Conservation (phyloP, 1,140 invertebrate genomes). For the Metaphire vulgaris region DNA sequence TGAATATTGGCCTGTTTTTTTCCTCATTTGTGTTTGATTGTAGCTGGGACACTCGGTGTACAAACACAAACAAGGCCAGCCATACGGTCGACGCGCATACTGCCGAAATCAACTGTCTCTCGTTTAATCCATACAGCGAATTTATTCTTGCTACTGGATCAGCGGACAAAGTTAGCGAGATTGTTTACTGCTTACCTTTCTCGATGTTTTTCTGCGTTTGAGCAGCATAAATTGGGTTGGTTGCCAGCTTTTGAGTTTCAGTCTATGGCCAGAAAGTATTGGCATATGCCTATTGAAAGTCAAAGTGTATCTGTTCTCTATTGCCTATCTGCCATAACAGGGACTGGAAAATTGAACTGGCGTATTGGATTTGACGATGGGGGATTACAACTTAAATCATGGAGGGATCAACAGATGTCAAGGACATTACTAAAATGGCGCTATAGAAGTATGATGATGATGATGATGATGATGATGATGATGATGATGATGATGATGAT, state of each 20-base stretch:
- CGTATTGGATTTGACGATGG: too few species aligned
- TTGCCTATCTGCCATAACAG: too few species aligned
- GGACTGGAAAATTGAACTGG: too few species aligned
- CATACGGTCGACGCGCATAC: conserved; percentile 98
- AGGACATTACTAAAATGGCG: too few species aligned
- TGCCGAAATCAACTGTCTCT: conserved; percentile 98
- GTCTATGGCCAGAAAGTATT: too few species aligned
- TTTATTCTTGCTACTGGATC: conserved; percentile 98
- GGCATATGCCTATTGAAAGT: not conserved
- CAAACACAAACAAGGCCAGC: conserved; percentile 92
- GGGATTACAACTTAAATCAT: too few species aligned
- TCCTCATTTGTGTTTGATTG: conserved; percentile 31
- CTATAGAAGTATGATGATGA: not conserved
- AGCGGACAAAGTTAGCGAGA: conserved; percentile 70
- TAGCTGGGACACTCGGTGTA: conserved; percentile 90
- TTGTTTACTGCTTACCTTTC: too few species aligned
- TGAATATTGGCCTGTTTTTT: too few species aligned
- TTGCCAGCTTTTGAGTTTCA: too few species aligned
- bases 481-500: not conserved
- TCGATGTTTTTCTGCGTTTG: too few species aligned
- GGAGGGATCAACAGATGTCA: not conserved
- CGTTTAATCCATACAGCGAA: conserved; percentile 99
- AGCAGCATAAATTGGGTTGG: too few species aligned
- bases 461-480: not conserved
- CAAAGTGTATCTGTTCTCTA: too few species aligned